A percentile compares a stretch with the other conserved stretches of the same genome.
Conservation (phyloP, 2,797 vertebrate genomes). For the Alfaro cultratus region DNA sequence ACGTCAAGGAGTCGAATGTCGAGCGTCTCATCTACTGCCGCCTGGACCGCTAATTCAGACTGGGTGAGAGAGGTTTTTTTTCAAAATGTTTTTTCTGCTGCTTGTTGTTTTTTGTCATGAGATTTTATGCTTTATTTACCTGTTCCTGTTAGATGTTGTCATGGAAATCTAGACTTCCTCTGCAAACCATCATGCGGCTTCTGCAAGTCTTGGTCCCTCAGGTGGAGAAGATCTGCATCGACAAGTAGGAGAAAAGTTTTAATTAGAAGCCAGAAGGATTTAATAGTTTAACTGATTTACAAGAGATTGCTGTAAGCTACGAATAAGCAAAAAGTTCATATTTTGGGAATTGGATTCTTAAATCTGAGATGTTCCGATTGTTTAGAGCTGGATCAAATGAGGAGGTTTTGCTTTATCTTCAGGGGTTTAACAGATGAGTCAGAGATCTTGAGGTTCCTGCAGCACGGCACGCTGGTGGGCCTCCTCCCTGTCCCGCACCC, state of each 20-base stretch:
- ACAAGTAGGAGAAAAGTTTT: conserved; percentile 87
- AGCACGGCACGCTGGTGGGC: conserved; percentile 97
- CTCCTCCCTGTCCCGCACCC: conserved; percentile 96
- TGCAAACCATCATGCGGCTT: conserved; percentile 98
- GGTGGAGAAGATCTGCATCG: conserved; percentile 99
- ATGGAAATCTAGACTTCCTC: conserved; percentile 93
- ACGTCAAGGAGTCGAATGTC: conserved; percentile 82
- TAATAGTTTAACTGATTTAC: neutral
- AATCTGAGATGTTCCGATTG: too few species aligned
- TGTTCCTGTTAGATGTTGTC: conserved; percentile 82
- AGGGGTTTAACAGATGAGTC: conserved; percentile 97
- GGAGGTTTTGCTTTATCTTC: conserved; percentile 17
- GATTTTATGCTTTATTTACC: neutral
- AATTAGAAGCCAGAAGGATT: neutral
- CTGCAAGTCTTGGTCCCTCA: conserved; percentile 97
- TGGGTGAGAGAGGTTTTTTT: conserved; percentile 82
- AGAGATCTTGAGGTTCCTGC: conserved; percentile 96
- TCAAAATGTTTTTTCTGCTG: too few species aligned
- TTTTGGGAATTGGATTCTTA: neutral
- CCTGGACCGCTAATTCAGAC: conserved; percentile 88
- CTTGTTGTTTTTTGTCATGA: neutral
- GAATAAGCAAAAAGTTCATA: neutral
- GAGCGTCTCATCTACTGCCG: conserved; percentile 69
- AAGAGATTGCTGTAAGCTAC: neutral
- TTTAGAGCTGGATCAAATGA: neutral